Percentiles rank a stretch among this genome's conserved stretches.
phyloP scores from a whole-genome alignment of 1,140 invertebrate species.

The Drosophila eugracilis region DNA sequence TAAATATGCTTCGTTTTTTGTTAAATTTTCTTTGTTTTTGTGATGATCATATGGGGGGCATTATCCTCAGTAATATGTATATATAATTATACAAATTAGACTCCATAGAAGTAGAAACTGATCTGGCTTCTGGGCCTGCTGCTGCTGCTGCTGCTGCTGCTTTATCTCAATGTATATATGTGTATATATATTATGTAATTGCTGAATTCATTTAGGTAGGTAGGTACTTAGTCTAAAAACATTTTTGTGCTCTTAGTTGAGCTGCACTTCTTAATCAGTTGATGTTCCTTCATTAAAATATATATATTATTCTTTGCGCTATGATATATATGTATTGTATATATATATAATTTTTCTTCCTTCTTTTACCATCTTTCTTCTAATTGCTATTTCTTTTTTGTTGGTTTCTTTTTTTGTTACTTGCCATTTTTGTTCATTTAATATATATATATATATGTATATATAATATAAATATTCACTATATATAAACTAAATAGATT shows the following conservation, averaged over 20 bases:
- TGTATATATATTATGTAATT: conserved; percentile 62
- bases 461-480: conserved; percentile 64
- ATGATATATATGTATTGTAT: conserved; percentile 61
- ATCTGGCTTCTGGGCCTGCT: conserved; percentile 5
- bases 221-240: conserved; percentile 82
- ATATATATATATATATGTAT: conserved; percentile 54
- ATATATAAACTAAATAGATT: conserved; percentile 82
- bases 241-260: conserved; percentile 64
- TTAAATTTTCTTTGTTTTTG: conserved; percentile 32
- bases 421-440: conserved; percentile 75
- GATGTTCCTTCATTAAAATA: conserved; percentile 72
- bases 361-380: conserved; percentile 30
- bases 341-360: conserved; percentile 51
- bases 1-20: conserved; percentile 61
- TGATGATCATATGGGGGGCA: conserved; percentile 71
- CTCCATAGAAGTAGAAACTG: conserved; percentile 30
- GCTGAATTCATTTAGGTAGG: conserved; percentile 73
- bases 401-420: conserved; percentile 30
- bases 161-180: too few species aligned
- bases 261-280: conserved; percentile 72
- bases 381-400: conserved; percentile 43
- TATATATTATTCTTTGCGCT: conserved; percentile 67
- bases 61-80: conserved; percentile 41
- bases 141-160: too few species aligned
- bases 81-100: conserved; percentile 54